Base-by-base conservation (phyloP, 64 coral and sea anemone species). In the Platygyra sinensis region DNA sequence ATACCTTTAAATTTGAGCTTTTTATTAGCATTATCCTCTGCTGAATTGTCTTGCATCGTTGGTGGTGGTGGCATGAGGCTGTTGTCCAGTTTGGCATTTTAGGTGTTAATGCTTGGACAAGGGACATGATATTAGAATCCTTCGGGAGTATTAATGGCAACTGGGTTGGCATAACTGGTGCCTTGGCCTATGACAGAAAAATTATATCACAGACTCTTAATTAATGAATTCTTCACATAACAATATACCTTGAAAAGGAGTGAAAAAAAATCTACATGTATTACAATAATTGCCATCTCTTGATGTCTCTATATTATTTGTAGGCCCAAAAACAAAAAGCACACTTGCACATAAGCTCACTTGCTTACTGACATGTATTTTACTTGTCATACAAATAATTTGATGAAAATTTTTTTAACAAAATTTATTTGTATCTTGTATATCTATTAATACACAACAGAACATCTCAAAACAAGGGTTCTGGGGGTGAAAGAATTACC, bases 1-100 rank as follows among this genome's bases (percentile, higher is more conserved):
- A 42, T 71, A 85, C 81, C 81, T 85, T 69, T 85, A 72, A 51
- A 85, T 65, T 85, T 85, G 22, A 64, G 63, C 62, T 72, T 85
- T 50, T 85, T 85, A 39, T 24, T 71, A 25, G 33, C 32, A 51
- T 25, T 85, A 13, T 42, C 33, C 18, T 72, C 63, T 67, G 2
- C 32, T 52, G 9, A 6, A 85, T 49, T 85, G 24, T 69, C 81
- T 51, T 50, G 62, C 13, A 42, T 27, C 0, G 24, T 69, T n/a
- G 65, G 0, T 18, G 81, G 81, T 39, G 81, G 81, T 85, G 81
- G 81, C 81, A 85, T 85, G 8, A 72, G 81, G 24, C 38, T 85
- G 33, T 85, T 64, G 28, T 85, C 63, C 60, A 71, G 3, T 17
- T 20, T 12, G 65, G 65, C 14, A 64, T 19, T 13, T 32, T 4